Percentiles rank a stretch among this genome's conserved stretches.
Conservation (phyloP, 2,113 vertebrate species). For the Pterocles burchelli region DNA sequence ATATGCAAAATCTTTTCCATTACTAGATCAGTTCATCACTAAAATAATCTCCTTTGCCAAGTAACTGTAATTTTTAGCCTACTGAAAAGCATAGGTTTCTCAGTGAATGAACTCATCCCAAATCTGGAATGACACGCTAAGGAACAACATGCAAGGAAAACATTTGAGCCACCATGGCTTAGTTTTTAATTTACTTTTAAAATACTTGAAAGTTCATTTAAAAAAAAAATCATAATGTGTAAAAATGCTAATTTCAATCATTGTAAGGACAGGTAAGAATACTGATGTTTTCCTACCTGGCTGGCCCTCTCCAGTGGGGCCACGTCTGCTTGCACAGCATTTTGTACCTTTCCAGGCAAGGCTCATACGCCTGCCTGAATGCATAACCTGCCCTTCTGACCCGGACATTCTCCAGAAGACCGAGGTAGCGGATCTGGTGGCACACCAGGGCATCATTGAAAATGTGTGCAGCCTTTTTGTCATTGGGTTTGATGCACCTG, state of each 20-base stretch:
- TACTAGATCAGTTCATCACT: not conserved
- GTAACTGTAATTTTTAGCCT: not conserved
- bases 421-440: slow-evolving; percentile 93
- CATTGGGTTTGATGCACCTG: slow-evolving; percentile 98
- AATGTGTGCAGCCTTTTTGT: slow-evolving; percentile 91
- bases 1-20: not conserved
- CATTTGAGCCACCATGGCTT: not conserved
- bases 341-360: slow-evolving; percentile 96
- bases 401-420: slow-evolving; percentile 94
- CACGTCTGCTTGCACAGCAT: slow-evolving; percentile 97
- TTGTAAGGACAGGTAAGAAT: not conserved
- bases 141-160: not conserved
- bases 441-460: slow-evolving; percentile 91
- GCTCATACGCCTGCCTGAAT: slow-evolving; percentile 92
- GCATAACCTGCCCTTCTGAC: slow-evolving; percentile 94
- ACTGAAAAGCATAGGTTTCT: not conserved
- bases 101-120: not conserved
- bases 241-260: not conserved
- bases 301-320: slow-evolving; percentile 93
- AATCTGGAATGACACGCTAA: not conserved
- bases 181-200: not conserved
- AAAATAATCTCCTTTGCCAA: not conserved
- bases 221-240: rapidly evolving
- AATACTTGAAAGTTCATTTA: not conserved
- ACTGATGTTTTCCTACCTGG: slow-evolving; percentile 79